Evolutionary conservation across 2,797 vertebrate genomes (phyloP).

Genomic region (Myiotriccus ornatus): DNA sequence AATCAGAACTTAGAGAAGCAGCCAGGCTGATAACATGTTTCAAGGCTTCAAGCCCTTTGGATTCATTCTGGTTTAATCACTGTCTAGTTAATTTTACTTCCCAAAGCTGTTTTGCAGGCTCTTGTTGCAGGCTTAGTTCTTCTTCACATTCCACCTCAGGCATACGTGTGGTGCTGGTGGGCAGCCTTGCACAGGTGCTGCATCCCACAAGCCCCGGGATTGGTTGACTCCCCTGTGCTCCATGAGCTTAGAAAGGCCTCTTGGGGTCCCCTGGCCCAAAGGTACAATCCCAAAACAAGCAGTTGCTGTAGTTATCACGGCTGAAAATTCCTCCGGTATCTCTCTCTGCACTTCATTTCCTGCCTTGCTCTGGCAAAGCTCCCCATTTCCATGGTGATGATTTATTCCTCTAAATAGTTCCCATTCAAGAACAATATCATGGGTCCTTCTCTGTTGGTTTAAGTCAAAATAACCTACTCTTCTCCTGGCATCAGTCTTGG

Average conservation of each 20-base stretch:
- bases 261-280: background rate
- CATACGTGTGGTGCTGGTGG: fast-evolving
- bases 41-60: background rate
- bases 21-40: background rate
- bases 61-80: background rate
- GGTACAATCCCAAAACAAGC: background rate
- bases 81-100: background rate
- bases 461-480: slow-evolving; percentile 57
- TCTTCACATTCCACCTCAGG: background rate
- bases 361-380: slow-evolving; percentile 38
- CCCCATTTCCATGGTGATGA: slow-evolving; percentile 48
- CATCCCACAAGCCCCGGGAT: background rate
- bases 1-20: background rate
- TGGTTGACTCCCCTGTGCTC: background rate
- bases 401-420: slow-evolving; percentile 64
- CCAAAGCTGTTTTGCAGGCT: background rate
- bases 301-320: background rate
- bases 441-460: slow-evolving; percentile 32
- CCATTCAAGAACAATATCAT: slow-evolving; percentile 60
- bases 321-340: slow-evolving; percentile 21
- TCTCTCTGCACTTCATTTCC: slow-evolving; percentile 31
- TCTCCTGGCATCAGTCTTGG: background rate
- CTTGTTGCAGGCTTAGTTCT: background rate
- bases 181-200: background rate
- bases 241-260: background rate